A percentile compares a stretch with the other conserved stretches of the same genome.
phyloP scores from a whole-genome alignment of 2,888 invertebrate species.

The Diarsia dahlii region DNA sequence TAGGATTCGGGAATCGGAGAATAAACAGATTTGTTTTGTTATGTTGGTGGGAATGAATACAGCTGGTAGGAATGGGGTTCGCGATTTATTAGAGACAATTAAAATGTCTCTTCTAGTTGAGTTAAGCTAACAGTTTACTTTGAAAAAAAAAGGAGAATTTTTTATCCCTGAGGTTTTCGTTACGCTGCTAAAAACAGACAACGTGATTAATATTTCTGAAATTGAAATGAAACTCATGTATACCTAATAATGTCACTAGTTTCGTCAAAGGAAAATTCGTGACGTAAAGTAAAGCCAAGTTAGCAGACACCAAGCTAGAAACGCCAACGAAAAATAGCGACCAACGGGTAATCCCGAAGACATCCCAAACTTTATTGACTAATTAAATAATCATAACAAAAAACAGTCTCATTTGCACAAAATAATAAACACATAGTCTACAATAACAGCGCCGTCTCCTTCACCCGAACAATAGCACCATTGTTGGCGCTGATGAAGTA shows the following conservation, averaged over 20 bases:
- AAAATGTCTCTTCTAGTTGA: not conserved
- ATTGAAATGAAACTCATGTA: too few relatives aligned
- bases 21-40: conserved; percentile 37
- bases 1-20: conserved; percentile 19
- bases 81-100: not conserved
- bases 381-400: not conserved
- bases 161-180: too few relatives aligned
- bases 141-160: too few relatives aligned
- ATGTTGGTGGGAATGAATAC: conserved; percentile 3
- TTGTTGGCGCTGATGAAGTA: conserved; percentile 58
- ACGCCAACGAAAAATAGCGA: too few relatives aligned
- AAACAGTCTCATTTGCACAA: not conserved
- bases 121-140: too few relatives aligned
- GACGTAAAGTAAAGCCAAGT: too few relatives aligned
- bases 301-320: too few relatives aligned
- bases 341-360: not conserved
- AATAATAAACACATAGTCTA: conserved; percentile 9
- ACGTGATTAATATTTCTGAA: too few relatives aligned
- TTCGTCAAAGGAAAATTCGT: too few relatives aligned
- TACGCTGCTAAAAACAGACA: too few relatives aligned
- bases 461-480: conserved; percentile 49
- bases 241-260: too few relatives aligned
- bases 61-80: not conserved
- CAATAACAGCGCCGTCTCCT: conserved; percentile 40
- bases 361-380: not conserved